Percentiles rank a stretch among this genome's conserved stretches.
Conservation (phyloP, 2,888 invertebrate genomes). For the Athrips mouffetella region DNA sequence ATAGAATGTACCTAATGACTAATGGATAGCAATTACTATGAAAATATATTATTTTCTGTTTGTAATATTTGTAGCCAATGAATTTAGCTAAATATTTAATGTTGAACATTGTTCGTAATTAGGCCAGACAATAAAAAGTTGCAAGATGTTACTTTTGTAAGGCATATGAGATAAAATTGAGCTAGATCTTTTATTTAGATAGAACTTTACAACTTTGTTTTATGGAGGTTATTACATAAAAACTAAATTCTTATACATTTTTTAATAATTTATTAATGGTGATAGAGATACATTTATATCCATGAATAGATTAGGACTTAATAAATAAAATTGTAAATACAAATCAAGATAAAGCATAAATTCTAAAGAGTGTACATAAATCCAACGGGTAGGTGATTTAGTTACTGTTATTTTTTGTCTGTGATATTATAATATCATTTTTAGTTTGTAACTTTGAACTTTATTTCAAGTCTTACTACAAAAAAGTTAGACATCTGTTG, state of each 20-base stretch:
- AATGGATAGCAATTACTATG: neutral
- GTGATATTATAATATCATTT: slow-evolving; percentile 51
- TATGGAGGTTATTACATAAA: slow-evolving; percentile 24
- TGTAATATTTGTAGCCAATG: slow-evolving; percentile 16
- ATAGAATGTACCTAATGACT: slow-evolving; percentile 15
- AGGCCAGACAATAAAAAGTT: slow-evolving; percentile 40
- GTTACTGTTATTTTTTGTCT: slow-evolving; percentile 48
- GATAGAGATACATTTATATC: slow-evolving; percentile 20
- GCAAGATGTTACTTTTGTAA: slow-evolving; percentile 35
- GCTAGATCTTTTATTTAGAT: slow-evolving; percentile 27
- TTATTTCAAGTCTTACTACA: slow-evolving; percentile 10
- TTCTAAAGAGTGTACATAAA: slow-evolving; percentile 73
- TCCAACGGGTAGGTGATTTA: slow-evolving; percentile 36
- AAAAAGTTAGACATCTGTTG: no score
- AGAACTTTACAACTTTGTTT: slow-evolving; percentile 22
- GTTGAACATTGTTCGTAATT: slow-evolving; percentile 45
- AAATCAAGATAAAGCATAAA: slow-evolving; percentile 63
- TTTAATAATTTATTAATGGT: slow-evolving; percentile 13
- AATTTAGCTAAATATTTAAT: slow-evolving; percentile 26
- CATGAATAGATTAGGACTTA: slow-evolving; percentile 33
- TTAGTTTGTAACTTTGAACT: slow-evolving; percentile 9
- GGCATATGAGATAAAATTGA: slow-evolving; percentile 23
- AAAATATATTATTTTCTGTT: slow-evolving; percentile 9
- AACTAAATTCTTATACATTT: slow-evolving; percentile 26
- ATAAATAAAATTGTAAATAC: slow-evolving; percentile 55